Evolutionary conservation across 2,797 vertebrate genomes (phyloP), one percentile per base, ranked within the genome.

Genomic region (Dryobates pubescens): DNA sequence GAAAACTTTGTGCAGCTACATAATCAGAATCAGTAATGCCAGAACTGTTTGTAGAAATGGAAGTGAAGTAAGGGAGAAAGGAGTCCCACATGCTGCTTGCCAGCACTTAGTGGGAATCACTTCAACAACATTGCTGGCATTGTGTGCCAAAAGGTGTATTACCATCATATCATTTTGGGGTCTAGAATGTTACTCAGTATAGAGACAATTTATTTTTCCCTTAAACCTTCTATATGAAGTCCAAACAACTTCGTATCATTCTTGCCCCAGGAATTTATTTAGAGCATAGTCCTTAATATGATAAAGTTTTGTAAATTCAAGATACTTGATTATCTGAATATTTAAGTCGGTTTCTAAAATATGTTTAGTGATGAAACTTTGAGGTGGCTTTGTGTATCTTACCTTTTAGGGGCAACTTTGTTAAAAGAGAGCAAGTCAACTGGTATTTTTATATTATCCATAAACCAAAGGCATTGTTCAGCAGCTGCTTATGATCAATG

Each of bases 381-480:
- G 3, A 80, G 36, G 38, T 74, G n/a, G 53, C 5, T 92, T 94
- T 93, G 54, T 92, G 56, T 83, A 32, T 53, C 30, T 56, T 58
- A 47, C 54, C 22, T 79, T 82, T 61, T n/a, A 86, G 58, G 80
- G 93, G 58, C 82, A 78, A 53, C 26, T 65, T 83, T 67, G 20
- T 85, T 83, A 62, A 13, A 61, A 86, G 17, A 15, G 45, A 69
- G 34, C 14, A 63, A 86, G 51, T 56, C 53, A 47, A 63, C 5
- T n/a, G 10, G 27, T 91, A 84, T 77, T 82, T 94, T 95, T 51
- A 2, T 90, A 8, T 86, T 87, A 47, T 67, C 36, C 32, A 13
- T 72, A 59, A 89, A 27, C 3, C 3, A 30, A 81, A 64, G 72
- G 56, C 10, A 9, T 73, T 94, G 61, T 62, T 89, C 26, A 69